A percentile compares a stretch with the other conserved stretches of the same genome.
Evolutionary conservation across 2,113 vertebrate genomes (phyloP).

Genomic region (Psittacula cyanocephala): DNA sequence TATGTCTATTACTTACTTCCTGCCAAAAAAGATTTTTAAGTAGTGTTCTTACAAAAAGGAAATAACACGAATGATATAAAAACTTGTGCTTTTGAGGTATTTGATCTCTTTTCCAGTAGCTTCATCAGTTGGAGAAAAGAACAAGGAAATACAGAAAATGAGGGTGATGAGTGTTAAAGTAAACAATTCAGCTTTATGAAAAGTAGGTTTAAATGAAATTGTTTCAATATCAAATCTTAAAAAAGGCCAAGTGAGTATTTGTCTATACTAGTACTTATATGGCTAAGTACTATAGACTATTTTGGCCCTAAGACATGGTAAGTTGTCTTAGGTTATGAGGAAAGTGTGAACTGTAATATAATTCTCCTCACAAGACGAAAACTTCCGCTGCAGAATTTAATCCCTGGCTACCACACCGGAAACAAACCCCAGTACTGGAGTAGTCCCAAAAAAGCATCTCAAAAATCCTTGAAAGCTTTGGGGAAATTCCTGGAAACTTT

Average conservation of each 20-base stretch:
- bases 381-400: neutral
- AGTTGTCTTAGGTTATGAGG: neutral
- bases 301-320: neutral
- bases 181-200: neutral
- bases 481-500: neutral
- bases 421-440: neutral
- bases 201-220: neutral
- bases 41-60: neutral
- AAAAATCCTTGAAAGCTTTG: neutral
- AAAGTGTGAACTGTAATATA: neutral
- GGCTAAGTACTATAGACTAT: neutral
- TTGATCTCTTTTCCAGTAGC: neutral
- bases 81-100: neutral
- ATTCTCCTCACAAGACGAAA: neutral
- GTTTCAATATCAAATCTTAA: neutral
- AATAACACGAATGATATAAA: neutral
- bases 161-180: neutral
- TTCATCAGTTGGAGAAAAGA: neutral
- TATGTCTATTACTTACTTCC: neutral
- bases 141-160: neutral
- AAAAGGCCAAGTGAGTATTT: neutral
- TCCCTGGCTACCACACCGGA: neutral
- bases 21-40: neutral
- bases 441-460: neutral
- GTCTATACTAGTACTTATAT: neutral